Evolutionary conservation across 2,113 vertebrate genomes (phyloP).

Genomic region (Plecotus auritus): DNA sequence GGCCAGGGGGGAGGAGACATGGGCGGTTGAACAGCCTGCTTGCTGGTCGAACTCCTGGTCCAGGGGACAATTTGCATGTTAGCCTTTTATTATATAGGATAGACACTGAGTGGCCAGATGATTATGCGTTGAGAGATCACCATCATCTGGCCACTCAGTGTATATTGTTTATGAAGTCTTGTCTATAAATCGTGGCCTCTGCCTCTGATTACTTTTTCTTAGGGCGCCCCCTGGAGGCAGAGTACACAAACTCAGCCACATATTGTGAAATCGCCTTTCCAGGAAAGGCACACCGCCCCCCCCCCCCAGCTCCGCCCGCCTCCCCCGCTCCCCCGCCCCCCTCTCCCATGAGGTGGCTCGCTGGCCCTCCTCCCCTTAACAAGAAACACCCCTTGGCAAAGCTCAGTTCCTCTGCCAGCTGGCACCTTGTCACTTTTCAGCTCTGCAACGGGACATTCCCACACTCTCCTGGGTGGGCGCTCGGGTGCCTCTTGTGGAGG

Average conservation of each 20-base stretch:
- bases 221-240: not conserved
- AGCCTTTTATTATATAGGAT: too few relatives aligned
- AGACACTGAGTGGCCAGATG: too few relatives aligned
- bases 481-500: not conserved
- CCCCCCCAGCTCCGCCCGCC: rapidly evolving
- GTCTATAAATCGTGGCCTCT: not conserved
- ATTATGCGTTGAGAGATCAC: too few relatives aligned
- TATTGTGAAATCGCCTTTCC: not conserved
- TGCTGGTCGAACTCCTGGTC: too few relatives aligned
- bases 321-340: too few relatives aligned
- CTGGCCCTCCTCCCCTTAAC: not conserved
- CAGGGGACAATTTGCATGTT: too few relatives aligned
- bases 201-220: not conserved
- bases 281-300: rapidly evolving
- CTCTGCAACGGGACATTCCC: not conserved
- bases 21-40: too few relatives aligned
- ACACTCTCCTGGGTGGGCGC: too few relatives aligned
- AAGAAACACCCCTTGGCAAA: not conserved
- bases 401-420: not conserved
- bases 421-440: not conserved
- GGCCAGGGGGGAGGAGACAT: too few relatives aligned
- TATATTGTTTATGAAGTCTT: not conserved
- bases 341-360: not conserved
- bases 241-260: not conserved
- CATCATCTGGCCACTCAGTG: not conserved